These are phyloP conservation scores for Nymphalis polychloros DNA, from an alignment of 2,888 invertebrate genomes.

Conservation along the genomic window DNA sequence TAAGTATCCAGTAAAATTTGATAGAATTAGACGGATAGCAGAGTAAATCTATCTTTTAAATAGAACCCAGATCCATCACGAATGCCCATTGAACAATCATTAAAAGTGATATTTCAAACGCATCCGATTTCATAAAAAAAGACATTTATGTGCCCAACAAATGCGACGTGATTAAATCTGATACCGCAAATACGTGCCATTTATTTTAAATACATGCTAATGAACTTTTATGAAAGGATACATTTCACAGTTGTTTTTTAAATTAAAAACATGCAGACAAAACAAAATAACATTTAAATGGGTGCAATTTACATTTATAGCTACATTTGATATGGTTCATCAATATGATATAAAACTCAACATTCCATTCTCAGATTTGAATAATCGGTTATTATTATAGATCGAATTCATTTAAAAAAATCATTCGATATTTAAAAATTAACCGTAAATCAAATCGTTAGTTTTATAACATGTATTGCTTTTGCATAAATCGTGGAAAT, in stretches of 20 bases:
- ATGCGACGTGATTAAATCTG: conserved; percentile 21
- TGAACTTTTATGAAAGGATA: conserved; percentile 37
- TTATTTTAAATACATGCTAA: conserved; percentile 31
- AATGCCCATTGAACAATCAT: conserved; percentile 22
- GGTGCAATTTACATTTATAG: conserved; percentile 12
- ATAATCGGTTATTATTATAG: neutral
- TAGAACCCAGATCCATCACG: conserved; percentile 21
- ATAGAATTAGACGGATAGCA: neutral
- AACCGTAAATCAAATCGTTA: neutral
- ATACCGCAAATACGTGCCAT: conserved; percentile 14
- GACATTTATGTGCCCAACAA: neutral
- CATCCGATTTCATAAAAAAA: conserved; percentile 26
- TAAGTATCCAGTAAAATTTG: too few species aligned
- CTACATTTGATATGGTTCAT: conserved; percentile 21
- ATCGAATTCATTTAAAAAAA: neutral
- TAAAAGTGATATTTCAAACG: conserved; percentile 28
- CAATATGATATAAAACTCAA: conserved; percentile 7
- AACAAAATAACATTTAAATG: conserved; percentile 24
- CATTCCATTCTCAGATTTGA: too few species aligned
- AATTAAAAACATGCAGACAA: conserved; percentile 25
- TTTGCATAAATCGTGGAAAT: neutral
- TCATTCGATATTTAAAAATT: neutral
- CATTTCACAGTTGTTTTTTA: conserved; percentile 21
- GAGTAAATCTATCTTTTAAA: conserved; percentile 2
- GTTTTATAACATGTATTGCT: neutral